Percentiles rank a stretch among this genome's conserved stretches.
These are phyloP conservation scores for Nezara viridula DNA, from an alignment of 2,888 invertebrate species.

Conservation along the genomic window DNA sequence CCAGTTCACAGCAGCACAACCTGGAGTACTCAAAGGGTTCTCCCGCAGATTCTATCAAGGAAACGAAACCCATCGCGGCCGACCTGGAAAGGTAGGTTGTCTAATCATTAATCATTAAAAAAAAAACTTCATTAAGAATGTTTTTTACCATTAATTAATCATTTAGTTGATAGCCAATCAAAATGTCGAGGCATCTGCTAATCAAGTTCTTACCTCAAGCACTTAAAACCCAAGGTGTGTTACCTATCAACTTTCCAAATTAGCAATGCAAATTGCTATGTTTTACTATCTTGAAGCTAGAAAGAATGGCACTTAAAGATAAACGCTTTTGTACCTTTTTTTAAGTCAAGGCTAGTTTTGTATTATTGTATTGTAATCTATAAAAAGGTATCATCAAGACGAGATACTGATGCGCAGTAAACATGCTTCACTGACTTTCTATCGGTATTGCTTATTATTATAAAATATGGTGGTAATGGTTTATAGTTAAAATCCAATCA, in stretches of 20 bases:
- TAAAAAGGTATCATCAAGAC: no score
- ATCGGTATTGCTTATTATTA: no score
- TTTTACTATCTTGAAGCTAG: neutral
- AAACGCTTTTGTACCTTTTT: neutral
- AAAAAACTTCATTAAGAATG: neutral
- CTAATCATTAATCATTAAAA: neutral
- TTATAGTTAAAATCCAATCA: neutral
- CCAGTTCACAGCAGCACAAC: slow-evolving; percentile 81
- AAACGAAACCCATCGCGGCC: slow-evolving; percentile 85
- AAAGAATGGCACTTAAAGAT: neutral
- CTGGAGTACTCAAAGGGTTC: slow-evolving; percentile 88
- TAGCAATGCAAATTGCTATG: neutral
- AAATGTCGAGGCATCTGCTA: neutral
- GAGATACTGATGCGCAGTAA: no score
- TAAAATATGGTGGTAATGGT: no score
- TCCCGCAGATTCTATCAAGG: slow-evolving; percentile 94
- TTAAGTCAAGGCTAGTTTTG: neutral
- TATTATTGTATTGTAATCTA: no score
- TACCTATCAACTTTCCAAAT: neutral
- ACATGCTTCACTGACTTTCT: no score
- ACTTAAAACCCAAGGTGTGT: neutral
- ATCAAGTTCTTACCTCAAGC: neutral
- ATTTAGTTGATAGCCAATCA: neutral
- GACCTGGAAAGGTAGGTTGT: slow-evolving; percentile 76
- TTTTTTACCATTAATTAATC: neutral